phyloP scores from a whole-genome alignment of 2,797 vertebrate genomes.

The Pseudochirops cupreus region DNA sequence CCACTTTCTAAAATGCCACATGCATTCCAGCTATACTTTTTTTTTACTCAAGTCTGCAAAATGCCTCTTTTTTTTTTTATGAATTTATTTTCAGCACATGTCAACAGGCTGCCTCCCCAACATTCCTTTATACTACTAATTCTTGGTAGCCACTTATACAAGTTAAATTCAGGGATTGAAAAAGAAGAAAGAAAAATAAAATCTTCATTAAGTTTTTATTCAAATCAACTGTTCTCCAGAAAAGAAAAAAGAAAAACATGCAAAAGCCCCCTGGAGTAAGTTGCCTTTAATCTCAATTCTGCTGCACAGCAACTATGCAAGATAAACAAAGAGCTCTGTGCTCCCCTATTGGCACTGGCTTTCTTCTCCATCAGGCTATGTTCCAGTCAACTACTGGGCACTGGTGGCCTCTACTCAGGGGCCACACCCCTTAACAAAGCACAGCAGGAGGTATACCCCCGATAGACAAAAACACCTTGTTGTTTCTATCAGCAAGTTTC shows the following conservation, averaged over 20 bases:
- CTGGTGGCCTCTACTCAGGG: conserved; percentile 42
- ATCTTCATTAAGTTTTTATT: conserved; percentile 32
- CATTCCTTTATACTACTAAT: conserved; percentile 60
- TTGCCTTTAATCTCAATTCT: conserved; percentile 54
- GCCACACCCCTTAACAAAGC: conserved; percentile 49
- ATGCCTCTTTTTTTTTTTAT: neutral
- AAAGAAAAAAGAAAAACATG: neutral
- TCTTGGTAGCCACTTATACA: conserved; percentile 48
- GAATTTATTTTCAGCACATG: conserved; percentile 14
- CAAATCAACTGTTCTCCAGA: conserved; percentile 32
- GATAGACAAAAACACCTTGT: conserved; percentile 56
- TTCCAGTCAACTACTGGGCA: conserved; percentile 52
- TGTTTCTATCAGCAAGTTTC: conserved; percentile 61
- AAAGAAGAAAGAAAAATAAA: neutral
- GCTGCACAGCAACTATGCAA: conserved; percentile 40
- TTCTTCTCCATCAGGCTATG: conserved; percentile 63
- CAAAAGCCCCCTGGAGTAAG: conserved; percentile 23
- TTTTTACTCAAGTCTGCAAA: neutral
- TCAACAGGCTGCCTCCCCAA: conserved; percentile 29
- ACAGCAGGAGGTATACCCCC: conserved; percentile 19
- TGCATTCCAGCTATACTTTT: neutral
- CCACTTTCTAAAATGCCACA: neutral
- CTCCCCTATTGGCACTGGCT: conserved; percentile 48
- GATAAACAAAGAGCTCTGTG: conserved; percentile 17
- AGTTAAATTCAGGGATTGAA: conserved; percentile 45